A percentile compares a stretch with the other conserved stretches of the same genome.
Evolutionary conservation across 2,888 invertebrate species (phyloP).

Genomic region (Theristus sp.): DNA sequence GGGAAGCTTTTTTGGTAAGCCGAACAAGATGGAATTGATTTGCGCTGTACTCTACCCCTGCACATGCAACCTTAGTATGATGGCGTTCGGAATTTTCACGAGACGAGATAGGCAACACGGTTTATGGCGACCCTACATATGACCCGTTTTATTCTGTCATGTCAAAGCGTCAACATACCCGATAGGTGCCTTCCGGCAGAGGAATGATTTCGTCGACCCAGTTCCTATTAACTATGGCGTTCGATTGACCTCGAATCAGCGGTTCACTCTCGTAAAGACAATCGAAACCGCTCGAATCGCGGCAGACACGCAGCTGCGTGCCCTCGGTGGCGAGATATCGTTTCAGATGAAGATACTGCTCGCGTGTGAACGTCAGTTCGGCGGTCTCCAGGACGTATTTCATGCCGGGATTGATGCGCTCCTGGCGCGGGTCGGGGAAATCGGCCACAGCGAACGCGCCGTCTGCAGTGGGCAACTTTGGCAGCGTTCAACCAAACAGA

Average conservation of each 20-base stretch:
- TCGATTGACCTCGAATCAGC: neutral
- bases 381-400: constrained; percentile 1
- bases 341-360: neutral
- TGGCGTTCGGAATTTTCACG: too few relatives aligned
- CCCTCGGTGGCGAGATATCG: constrained; percentile 4
- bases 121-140: too few relatives aligned
- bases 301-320: neutral
- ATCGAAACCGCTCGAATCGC: neutral
- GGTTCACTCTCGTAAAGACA: neutral
- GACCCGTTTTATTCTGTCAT: too few relatives aligned
- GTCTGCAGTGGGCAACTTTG: too few relatives aligned
- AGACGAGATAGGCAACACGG: too few relatives aligned
- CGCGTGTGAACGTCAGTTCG: neutral
- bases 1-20: too few relatives aligned
- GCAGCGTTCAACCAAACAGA: too few relatives aligned
- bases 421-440: constrained; percentile 3
- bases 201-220: neutral
- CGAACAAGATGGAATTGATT: neutral
- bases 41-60: too few relatives aligned
- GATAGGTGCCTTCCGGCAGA: neutral
- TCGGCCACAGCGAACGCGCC: constrained; percentile 1
- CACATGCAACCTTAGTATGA: too few relatives aligned
- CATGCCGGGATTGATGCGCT: neutral
- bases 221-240: neutral
- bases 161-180: neutral